Conservation (phyloP, 2,797 vertebrate genomes). For the Okamejei kenojei region DNA sequence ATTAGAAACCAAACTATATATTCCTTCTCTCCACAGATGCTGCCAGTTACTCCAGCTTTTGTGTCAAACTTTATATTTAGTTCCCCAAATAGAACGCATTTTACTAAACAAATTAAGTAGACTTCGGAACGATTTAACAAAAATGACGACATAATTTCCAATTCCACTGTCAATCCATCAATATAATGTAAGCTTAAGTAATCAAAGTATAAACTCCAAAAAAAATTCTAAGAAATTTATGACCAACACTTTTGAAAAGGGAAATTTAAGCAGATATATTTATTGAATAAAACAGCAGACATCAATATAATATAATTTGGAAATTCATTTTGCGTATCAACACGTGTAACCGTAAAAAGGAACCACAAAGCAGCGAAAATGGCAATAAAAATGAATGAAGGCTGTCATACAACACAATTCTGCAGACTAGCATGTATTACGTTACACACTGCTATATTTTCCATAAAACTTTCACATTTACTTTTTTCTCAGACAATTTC, state of each 20-base stretch:
- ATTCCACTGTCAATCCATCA: not conserved
- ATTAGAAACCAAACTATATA: not conserved
- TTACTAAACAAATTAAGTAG: not conserved
- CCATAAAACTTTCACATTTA: not conserved
- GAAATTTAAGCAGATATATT: constrained; percentile 7
- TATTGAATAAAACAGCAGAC: not conserved
- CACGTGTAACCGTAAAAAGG: not conserved
- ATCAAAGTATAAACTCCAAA: not conserved
- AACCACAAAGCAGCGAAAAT: too few relatives aligned
- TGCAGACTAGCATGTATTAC: not conserved
- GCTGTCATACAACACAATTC: not conserved
- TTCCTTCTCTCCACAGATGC: too few relatives aligned
- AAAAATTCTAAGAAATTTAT: not conserved
- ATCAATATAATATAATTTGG: not conserved
- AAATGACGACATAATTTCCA: not conserved
- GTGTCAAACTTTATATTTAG: not conserved
- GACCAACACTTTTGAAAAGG: not conserved
- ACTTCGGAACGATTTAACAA: not conserved
- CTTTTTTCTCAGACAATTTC: not conserved
- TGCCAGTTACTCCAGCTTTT: too few relatives aligned
- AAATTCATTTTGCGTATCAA: not conserved
- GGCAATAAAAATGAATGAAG: constrained; percentile 16
- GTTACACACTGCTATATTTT: not conserved
- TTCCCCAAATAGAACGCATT: not conserved
- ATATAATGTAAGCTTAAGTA: not conserved